Base-by-base conservation (phyloP, 2,888 invertebrate genomes). In the Apamea sordens region DNA sequence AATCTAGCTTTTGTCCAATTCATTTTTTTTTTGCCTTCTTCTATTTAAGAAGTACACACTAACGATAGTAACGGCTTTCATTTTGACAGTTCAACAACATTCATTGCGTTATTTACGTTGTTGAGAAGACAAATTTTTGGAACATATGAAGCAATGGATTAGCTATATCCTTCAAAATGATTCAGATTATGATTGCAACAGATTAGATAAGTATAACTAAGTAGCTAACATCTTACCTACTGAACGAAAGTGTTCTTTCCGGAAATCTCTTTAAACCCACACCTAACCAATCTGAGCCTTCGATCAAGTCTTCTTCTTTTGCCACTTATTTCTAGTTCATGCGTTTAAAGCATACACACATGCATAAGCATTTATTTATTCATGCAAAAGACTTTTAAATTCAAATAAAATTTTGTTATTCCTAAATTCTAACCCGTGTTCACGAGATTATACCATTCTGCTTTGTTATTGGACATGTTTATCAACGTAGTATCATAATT, bases 401-500 rank as follows among this genome's bases (percentile, higher is more conserved):
- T 47, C 24, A 59, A 56, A 65, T n/a, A 73, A 21, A 21, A 44
- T 32, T 50, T 65, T 0, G 10, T 15, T 36, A 24, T 47, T 80
- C 15, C 15, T 28, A 72, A 56, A 65, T 64, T 65, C 15, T 28
- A 61, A 72, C 7, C n/a, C 13, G 47, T 65, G 32, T 71, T 70
- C 36, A 77, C 72, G 56, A 56, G 59, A 64, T 79, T 50, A 71
- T 64, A 59, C 68, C 32, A 41, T 65, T 59, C 15, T 72, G 24
- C 85, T 84, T 63, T 77, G 28, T 77, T 53, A 71, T 73, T 82
- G 63, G 64, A 59, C 67, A 72, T 76, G 44, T 68, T 80, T 73
- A 80, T 82, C 74, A 77, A 73, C 53, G 32, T 18, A 61, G 59
- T 80, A 80, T 79, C 50, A 61, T 84, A 77, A 82, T 83, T 82